A percentile compares a stretch with the other conserved stretches of the same genome.
These are phyloP conservation scores for Dipus sagitta DNA, from an alignment of 2,797 vertebrate genomes.

Conservation along the genomic window DNA sequence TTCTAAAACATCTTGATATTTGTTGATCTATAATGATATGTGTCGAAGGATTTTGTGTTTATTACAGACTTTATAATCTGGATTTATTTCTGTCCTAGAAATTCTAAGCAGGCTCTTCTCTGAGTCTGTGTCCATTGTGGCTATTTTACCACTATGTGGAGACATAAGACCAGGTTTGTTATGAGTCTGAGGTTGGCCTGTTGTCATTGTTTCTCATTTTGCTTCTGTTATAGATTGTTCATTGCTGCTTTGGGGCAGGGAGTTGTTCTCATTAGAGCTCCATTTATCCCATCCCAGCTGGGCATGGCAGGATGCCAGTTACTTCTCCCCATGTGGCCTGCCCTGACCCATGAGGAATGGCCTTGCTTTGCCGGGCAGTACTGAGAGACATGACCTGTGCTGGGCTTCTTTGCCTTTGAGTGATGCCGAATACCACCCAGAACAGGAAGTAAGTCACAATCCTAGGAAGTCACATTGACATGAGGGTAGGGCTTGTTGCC, in stretches of 20 bases:
- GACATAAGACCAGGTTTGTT: neutral
- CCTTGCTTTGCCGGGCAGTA: neutral
- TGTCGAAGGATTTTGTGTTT: neutral
- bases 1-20: neutral
- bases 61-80: neutral
- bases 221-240: neutral
- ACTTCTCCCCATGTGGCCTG: too few relatives aligned
- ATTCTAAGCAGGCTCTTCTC: neutral
- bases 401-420: neutral
- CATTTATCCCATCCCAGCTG: neutral
- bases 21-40: neutral
- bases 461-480: neutral
- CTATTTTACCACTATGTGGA: neutral
- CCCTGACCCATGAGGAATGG: too few relatives aligned
- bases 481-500: neutral
- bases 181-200: neutral
- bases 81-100: neutral
- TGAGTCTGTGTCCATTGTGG: neutral
- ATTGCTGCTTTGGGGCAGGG: neutral
- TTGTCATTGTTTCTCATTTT: neutral
- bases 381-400: neutral
- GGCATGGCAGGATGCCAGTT: neutral
- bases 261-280: neutral
- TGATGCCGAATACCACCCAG: too few relatives aligned
- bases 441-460: neutral